Conservation (phyloP, 2,797 vertebrate genomes). For the Hydrolagus colliei region DNA sequence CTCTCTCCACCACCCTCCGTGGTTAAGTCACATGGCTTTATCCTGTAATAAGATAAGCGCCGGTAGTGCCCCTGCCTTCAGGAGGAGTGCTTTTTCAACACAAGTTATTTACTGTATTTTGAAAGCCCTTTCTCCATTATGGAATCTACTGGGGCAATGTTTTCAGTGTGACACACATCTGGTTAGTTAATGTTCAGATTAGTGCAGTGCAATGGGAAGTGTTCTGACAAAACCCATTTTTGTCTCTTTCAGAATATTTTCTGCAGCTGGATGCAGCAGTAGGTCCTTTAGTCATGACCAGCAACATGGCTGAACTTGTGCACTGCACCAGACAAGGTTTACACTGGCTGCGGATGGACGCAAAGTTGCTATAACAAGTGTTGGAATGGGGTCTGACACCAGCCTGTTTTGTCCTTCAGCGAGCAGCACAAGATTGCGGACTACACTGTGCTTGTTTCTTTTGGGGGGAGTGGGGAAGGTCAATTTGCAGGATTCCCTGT, state of each 20-base stretch:
- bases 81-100: too few species aligned
- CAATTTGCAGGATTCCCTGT: slow-evolving; percentile 9
- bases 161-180: background rate
- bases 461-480: background rate
- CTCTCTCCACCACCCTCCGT: too few species aligned
- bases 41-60: too few species aligned
- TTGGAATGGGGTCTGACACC: slow-evolving; percentile 9
- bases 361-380: slow-evolving; percentile 52
- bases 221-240: slow-evolving; percentile 28
- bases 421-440: background rate
- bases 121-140: background rate
- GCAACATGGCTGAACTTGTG: slow-evolving; percentile 70
- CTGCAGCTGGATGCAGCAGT: slow-evolving; percentile 63
- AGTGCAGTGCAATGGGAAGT: background rate
- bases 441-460: slow-evolving; percentile 13
- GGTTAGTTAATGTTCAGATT: too few species aligned
- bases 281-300: slow-evolving; percentile 66
- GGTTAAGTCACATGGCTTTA: too few species aligned
- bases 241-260: slow-evolving; percentile 66
- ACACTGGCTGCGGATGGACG: slow-evolving; percentile 73
- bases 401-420: slow-evolving; percentile 34
- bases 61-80: too few species aligned
- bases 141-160: background rate
- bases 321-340: slow-evolving; percentile 74
- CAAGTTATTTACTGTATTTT: background rate